A percentile compares a stretch with the other conserved stretches of the same genome.
These are phyloP conservation scores for Toxotes lorentzi DNA, from an alignment of 2,797 vertebrate genomes.

Conservation along the genomic window DNA sequence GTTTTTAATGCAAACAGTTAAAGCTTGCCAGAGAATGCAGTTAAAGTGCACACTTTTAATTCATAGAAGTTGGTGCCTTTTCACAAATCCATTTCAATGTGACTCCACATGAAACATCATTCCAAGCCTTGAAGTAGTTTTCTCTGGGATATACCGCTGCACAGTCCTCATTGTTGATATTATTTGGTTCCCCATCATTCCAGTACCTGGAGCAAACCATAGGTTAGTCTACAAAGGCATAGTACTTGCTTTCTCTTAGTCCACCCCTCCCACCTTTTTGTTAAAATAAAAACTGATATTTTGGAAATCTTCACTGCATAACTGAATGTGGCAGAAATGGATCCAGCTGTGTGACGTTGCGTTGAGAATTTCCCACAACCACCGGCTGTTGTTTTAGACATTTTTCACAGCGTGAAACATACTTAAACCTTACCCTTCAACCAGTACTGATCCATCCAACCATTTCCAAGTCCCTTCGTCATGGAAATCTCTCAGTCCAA, in stretches of 20 bases:
- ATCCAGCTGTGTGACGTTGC: too few species aligned
- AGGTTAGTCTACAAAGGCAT: conserved; percentile 5
- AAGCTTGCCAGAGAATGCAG: background rate
- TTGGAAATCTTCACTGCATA: too few species aligned
- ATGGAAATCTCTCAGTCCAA: conserved; percentile 60
- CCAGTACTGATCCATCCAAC: conserved; percentile 55
- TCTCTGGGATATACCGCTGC: conserved; percentile 7
- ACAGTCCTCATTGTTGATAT: conserved; percentile 50
- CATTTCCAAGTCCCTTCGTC: conserved; percentile 72
- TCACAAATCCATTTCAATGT: conserved; percentile 56
- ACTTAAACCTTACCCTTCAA: conserved; percentile 63
- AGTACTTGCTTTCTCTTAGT: background rate
- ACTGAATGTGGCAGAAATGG: too few species aligned
- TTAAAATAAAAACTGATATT: too few species aligned
- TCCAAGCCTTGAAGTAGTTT: conserved; percentile 63
- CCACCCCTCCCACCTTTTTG: too few species aligned
- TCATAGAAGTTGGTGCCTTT: conserved; percentile 20
- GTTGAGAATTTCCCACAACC: background rate
- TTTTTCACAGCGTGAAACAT: background rate
- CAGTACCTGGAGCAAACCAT: conserved; percentile 69
- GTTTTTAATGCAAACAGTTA: background rate
- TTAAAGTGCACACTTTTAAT: background rate
- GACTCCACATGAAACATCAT: rapidly evolving
- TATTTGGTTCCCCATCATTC: conserved; percentile 56
- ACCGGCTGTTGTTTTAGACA: background rate